A percentile compares a stretch with the other conserved stretches of the same genome.
phyloP scores from a whole-genome alignment of 2,113 vertebrate species.

The Naja naja region DNA sequence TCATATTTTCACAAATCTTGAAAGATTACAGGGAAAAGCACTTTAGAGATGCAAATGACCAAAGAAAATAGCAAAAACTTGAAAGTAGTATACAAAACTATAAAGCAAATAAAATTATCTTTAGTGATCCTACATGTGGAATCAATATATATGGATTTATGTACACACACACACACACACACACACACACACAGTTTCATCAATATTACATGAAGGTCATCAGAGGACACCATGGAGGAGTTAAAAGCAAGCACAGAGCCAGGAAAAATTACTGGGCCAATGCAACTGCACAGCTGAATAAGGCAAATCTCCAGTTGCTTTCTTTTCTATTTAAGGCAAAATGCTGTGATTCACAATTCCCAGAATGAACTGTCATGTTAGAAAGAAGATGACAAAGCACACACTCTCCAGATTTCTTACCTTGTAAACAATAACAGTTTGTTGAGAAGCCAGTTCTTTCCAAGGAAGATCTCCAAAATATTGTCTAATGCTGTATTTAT shows the following conservation, averaged over 20 bases:
- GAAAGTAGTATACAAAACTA: neutral
- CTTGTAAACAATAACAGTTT: neutral
- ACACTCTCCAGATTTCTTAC: neutral
- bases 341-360: conserved; percentile 14
- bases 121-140: neutral
- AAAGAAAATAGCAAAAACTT: neutral
- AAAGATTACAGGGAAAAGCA: neutral
- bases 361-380: neutral
- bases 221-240: neutral
- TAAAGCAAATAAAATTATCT: neutral
- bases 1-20: neutral
- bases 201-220: neutral
- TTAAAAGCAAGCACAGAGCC: neutral
- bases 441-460: neutral
- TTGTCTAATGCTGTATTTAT: neutral
- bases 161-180: too few relatives aligned
- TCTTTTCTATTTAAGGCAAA: conserved; percentile 35
- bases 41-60: neutral
- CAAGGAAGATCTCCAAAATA: neutral
- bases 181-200: too few relatives aligned
- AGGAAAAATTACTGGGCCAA: neutral
- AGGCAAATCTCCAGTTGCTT: conserved; percentile 12
- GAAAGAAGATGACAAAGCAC: neutral
- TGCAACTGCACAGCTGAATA: neutral
- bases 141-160: neutral